These are phyloP conservation scores for Astropecten irregularis DNA, from an alignment of 53 echinoderm and acorn worm species.

Conservation along the genomic window DNA sequence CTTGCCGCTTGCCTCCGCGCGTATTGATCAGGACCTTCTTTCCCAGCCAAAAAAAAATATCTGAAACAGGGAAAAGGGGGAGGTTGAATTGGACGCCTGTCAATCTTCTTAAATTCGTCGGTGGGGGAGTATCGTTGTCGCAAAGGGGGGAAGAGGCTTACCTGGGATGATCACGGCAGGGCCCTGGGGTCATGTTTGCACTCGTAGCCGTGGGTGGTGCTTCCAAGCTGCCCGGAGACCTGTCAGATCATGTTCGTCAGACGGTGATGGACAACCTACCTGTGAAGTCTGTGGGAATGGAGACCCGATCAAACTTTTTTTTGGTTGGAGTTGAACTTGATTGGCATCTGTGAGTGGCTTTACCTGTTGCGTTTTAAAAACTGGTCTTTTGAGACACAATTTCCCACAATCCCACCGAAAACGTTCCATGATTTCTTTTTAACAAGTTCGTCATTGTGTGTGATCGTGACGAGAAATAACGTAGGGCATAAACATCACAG, in stretches of 20 bases:
- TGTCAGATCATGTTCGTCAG: background rate
- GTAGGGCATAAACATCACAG: too few relatives aligned
- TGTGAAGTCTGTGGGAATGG: too few relatives aligned
- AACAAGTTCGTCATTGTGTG: too few relatives aligned
- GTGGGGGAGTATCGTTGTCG: constrained; percentile 15
- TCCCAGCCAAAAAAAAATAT: background rate
- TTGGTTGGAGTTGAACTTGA: too few relatives aligned
- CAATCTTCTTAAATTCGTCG: constrained; percentile 40
- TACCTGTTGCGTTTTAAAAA: too few relatives aligned
- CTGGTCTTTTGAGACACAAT: too few relatives aligned
- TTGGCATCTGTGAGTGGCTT: too few relatives aligned
- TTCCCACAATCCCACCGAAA: too few relatives aligned
- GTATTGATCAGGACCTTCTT: constrained; percentile 33
- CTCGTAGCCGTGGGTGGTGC: background rate
- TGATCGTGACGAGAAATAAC: too few relatives aligned
- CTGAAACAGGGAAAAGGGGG: background rate
- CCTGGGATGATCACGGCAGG: constrained; percentile 12
- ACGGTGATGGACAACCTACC: background rate
- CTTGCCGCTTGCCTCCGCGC: background rate
- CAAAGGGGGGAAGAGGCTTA: background rate
- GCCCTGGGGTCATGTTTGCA: background rate
- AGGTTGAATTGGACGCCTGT: constrained; percentile 31
- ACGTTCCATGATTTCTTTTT: too few relatives aligned
- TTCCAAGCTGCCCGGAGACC: background rate
- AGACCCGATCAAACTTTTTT: too few relatives aligned